phyloP scores from a whole-genome alignment of 2,888 invertebrate species.

The Fabriciana adippe region DNA sequence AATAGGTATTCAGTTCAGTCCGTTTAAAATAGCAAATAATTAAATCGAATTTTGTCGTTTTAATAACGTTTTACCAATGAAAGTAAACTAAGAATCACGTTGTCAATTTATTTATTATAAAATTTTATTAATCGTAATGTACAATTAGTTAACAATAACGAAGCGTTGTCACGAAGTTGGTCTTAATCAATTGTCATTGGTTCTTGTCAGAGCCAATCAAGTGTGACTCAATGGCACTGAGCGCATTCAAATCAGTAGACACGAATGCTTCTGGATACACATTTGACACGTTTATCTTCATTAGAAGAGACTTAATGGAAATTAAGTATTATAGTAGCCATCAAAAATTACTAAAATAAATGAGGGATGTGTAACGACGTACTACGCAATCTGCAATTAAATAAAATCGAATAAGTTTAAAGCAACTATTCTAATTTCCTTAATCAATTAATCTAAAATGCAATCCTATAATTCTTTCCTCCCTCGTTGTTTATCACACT shows the following conservation, averaged over 20 bases:
- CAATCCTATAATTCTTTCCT: not conserved
- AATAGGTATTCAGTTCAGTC: no score
- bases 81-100: no score
- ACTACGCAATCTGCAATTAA: no score
- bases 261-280: conserved; percentile 22
- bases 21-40: no score
- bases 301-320: conserved; percentile 8
- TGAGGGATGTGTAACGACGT: not conserved
- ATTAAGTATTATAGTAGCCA: not conserved
- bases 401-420: not conserved
- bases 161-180: conserved; percentile 3
- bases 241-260: conserved; percentile 27
- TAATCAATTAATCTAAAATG: not conserved
- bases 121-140: not conserved
- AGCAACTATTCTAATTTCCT: not conserved
- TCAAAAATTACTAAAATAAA: not conserved
- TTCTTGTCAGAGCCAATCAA: conserved; percentile 28
- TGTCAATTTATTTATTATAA: no score
- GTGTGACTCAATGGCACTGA: conserved; percentile 22
- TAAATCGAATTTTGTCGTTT: no score
- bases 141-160: conserved; percentile 22
- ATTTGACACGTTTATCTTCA: conserved; percentile 26
- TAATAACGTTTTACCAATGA: no score
- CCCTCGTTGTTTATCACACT: conserved; percentile 40
- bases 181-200: conserved; percentile 28